A percentile compares a stretch with the other conserved stretches of the same genome.
phyloP scores from a whole-genome alignment of 2,797 vertebrate species.

The Hoplostethus atlanticus region DNA sequence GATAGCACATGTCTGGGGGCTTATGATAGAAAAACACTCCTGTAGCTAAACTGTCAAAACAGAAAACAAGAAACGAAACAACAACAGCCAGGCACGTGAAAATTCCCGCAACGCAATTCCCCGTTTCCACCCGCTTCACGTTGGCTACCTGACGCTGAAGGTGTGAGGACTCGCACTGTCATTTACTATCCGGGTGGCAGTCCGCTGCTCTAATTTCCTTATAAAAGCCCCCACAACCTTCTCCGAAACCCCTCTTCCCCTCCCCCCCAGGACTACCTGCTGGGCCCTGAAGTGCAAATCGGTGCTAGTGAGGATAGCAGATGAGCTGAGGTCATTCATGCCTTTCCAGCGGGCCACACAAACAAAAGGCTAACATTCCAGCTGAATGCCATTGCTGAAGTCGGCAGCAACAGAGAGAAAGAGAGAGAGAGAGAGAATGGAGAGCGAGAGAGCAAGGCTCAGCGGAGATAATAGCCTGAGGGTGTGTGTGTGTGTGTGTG shows the following conservation, averaged over 20 bases:
- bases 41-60: slow-evolving; percentile 30
- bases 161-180: slow-evolving; percentile 74
- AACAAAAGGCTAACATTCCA: slow-evolving; percentile 92
- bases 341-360: slow-evolving; percentile 82
- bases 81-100: slow-evolving; percentile 57
- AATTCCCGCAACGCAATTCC: slow-evolving; percentile 64
- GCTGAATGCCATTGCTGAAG: slow-evolving; percentile 91
- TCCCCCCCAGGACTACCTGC: slow-evolving; percentile 86
- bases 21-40: slow-evolving; percentile 58
- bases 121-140: slow-evolving; percentile 26
- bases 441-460: slow-evolving; percentile 62
- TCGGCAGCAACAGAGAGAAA: slow-evolving; percentile 82
- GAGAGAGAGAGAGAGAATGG: slow-evolving; percentile 81
- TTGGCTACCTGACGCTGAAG: slow-evolving; percentile 54
- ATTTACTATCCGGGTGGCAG: slow-evolving; percentile 86
- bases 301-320: slow-evolving; percentile 88
- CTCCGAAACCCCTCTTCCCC: slow-evolving; percentile 2
- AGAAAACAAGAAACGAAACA: slow-evolving; percentile 53
- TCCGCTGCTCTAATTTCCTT: slow-evolving; percentile 88
- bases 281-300: slow-evolving; percentile 93
- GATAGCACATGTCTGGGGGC: slow-evolving; percentile 40
- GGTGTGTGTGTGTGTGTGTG: slow-evolving; percentile 32
- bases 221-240: slow-evolving; percentile 82
- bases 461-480: slow-evolving; percentile 74
- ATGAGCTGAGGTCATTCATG: slow-evolving; percentile 89